Evolutionary conservation across 2,888 invertebrate genomes (phyloP), one percentile per base, ranked within the genome.

Genomic region (Polyommatus icarus): DNA sequence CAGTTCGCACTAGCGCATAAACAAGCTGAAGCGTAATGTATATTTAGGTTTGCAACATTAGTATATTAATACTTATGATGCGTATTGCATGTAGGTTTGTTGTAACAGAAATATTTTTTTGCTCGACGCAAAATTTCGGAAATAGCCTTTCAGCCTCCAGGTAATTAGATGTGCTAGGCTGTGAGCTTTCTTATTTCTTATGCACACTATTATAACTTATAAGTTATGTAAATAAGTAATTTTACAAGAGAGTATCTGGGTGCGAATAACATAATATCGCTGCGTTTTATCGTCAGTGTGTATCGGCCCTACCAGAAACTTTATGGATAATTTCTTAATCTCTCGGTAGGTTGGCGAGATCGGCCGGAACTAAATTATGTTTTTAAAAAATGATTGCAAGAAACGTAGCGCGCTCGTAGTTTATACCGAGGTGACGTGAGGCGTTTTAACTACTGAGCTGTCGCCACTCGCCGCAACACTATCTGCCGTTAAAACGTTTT

Each of bases 361-460:
- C 81, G 86, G 84, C 85, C 85, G 87, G 85, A 87, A 87, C 88
- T 86, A 88, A 88, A 84, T 83, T 84, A 84, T 84, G 84, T 86
- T 87, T 85, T 82, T 82, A 84, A 81, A 83, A 82, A 79, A 77
- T 77, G 72, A 79, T 76, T 76, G 76, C 78, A 76, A 76, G 36
- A 50, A 75, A 75, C 75, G 75, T 54, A 75, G 15, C 50, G 75
- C 15, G 29, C 12, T 18, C 12, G 5, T 54, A 54, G 18, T 20
- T 59, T 59, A 59, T 20, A 59, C 8, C 20, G n/a, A n/a, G 59
- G 20, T 59, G 59, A 20, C 59, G 59, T 40, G 46, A 10, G 8
- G 1, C 10, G 46, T 46, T 12, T 12, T 46, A 20, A 59, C 59
- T 8, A 8, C n/a, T n/a, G 59, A 20, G n/a, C 57, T 57, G 57